These are phyloP conservation scores for Orthosia gracilis DNA, from an alignment of 2,888 invertebrate species.

Conservation along the genomic window DNA sequence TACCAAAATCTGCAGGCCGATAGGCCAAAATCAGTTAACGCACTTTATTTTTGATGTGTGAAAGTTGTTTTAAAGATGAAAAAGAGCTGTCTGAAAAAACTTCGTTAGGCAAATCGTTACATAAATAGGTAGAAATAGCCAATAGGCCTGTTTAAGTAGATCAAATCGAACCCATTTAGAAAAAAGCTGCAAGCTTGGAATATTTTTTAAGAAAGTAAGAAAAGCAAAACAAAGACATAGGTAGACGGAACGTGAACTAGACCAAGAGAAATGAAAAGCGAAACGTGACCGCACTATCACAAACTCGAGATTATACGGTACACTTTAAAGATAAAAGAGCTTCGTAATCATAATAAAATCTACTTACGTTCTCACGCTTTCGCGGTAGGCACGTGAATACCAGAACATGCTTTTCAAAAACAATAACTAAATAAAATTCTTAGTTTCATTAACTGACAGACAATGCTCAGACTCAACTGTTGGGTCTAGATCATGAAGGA, in stretches of 20 bases:
- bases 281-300: slow-evolving; percentile 36
- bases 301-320: slow-evolving; percentile 66
- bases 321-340: slow-evolving; percentile 58
- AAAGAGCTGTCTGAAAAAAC: neutral
- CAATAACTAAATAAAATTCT: neutral
- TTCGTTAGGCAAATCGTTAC: neutral
- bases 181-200: neutral
- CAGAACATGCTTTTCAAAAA: slow-evolving; percentile 34
- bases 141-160: neutral
- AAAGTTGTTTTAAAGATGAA: no score
- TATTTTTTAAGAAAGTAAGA: slow-evolving; percentile 34
- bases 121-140: neutral
- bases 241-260: slow-evolving; percentile 41
- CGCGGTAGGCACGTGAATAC: slow-evolving; percentile 20
- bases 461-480: neutral
- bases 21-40: no score
- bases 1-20: no score
- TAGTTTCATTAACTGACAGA: neutral
- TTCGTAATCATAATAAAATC: slow-evolving; percentile 29
- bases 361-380: slow-evolving; percentile 63
- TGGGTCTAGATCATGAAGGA: neutral
- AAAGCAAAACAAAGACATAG: slow-evolving; percentile 25
- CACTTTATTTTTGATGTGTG: no score
- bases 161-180: neutral
- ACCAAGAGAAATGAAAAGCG: slow-evolving; percentile 63